Evolutionary conservation across 37 sponge, comb jelly and placozoan genomes (phyloP), one percentile per base, ranked within the genome.

Genomic region (Cliona cf. orientalis): DNA sequence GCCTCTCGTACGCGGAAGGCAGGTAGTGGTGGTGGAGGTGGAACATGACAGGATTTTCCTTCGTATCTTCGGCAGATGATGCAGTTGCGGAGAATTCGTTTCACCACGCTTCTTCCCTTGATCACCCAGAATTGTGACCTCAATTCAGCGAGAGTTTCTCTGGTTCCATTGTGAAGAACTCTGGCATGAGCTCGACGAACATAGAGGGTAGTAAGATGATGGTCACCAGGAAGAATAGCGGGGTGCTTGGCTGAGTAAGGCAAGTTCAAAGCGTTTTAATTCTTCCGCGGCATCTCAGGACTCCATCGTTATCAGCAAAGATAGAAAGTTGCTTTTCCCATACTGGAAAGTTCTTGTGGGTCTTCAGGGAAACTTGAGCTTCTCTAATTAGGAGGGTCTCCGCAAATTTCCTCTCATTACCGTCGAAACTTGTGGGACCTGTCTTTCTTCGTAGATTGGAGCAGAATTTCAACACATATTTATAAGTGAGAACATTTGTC

Each of bases 1-100:
- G 55, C 67, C 49, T 84, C 68, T 38, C 29, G 38, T 21, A 84
- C 43, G 21, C 84, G 35, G 42, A 74, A 75, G 14, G 53, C 22
- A 66, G 84, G 84, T 31, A 84, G 37, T 34, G 84, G 84, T 29
- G 84, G 84, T 12, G 76, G 69, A 5, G 68, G 76, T 46, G 84
- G 84, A 3, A 23, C 43, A 22, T 5, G 57, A 22, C 11, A 68
- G 6, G 80, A 29, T 7, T 5, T 46, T 46, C 80, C 69, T 65
- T 80, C 76, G 25, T 43, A 38, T 31, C 66, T 40, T 46, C 57
- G 56, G 29, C 84, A 75, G 42, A 65, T 46, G 28, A 22, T 26
- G 53, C 84, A 84, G 1, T 46, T 62, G 59, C 42, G 76, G 1
- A 84, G n/a, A 34, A 84, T 17, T 39, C 9, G 22, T 35, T 66